Conservation (phyloP, 2,888 invertebrate genomes). For the Phaonia tiefii region DNA sequence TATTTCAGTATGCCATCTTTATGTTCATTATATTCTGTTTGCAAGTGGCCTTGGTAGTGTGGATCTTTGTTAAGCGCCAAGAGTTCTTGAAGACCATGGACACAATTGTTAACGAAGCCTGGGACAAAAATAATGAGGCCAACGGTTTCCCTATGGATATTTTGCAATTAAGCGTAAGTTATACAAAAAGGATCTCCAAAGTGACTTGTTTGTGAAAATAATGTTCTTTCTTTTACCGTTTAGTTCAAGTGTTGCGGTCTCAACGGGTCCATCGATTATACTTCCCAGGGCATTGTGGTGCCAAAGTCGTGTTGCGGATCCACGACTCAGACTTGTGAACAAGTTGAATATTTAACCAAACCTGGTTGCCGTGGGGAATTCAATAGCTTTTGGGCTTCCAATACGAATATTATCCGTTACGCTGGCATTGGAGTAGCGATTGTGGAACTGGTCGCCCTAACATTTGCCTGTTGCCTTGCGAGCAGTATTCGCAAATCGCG, state of each 20-base stretch:
- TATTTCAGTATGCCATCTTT: slow-evolving; percentile 85
- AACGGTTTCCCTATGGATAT: slow-evolving; percentile 75
- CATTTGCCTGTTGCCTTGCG: slow-evolving; percentile 92
- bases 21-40: slow-evolving; percentile 86
- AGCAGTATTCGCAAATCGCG: slow-evolving; percentile 87
- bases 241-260: slow-evolving; percentile 77
- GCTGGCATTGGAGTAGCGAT: slow-evolving; percentile 86
- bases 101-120: slow-evolving; percentile 81
- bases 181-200: not conserved
- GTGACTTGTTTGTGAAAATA: not conserved
- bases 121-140: slow-evolving; percentile 69
- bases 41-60: slow-evolving; percentile 87
- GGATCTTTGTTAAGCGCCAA: slow-evolving; percentile 84
- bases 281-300: slow-evolving; percentile 36
- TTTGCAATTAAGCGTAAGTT: slow-evolving; percentile 75
- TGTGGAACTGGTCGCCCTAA: slow-evolving; percentile 87
- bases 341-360: slow-evolving; percentile 62
- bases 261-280: slow-evolving; percentile 69
- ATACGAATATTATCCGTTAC: slow-evolving; percentile 82
- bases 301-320: slow-evolving; percentile 77
- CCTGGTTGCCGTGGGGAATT: slow-evolving; percentile 71
- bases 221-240: not conserved
- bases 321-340: slow-evolving; percentile 64
- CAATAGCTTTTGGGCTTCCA: slow-evolving; percentile 80
- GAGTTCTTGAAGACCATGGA: slow-evolving; percentile 82